phyloP scores from a whole-genome alignment of 2,888 invertebrate genomes.

The Chironomus tentans region DNA sequence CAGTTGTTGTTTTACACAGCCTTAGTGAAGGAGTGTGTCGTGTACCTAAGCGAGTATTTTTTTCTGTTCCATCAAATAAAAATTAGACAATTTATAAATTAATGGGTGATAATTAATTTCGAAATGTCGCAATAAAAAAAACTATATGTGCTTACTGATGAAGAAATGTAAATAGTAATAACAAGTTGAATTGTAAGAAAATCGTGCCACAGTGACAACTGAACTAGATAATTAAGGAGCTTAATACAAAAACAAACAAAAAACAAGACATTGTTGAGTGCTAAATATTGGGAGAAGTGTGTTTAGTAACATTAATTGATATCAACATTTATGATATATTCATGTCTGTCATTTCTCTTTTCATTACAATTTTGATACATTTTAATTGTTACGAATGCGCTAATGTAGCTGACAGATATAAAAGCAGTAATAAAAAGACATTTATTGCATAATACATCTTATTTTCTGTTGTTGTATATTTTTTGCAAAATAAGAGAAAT shows the following conservation, averaged over 20 bases:
- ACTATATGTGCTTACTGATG: neutral
- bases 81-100: neutral
- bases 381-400: neutral
- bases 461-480: too few relatives aligned
- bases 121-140: neutral
- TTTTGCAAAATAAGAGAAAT: too few relatives aligned
- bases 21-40: slow-evolving; percentile 18
- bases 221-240: neutral
- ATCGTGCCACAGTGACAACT: neutral
- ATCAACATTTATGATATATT: neutral
- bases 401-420: neutral
- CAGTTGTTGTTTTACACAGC: slow-evolving; percentile 18
- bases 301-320: neutral
- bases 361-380: neutral
- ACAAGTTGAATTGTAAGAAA: neutral
- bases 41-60: neutral
- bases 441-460: neutral
- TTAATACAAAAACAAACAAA: neutral
- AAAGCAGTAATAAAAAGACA: neutral
- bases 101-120: neutral
- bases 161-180: neutral
- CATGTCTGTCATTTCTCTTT: neutral
- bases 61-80: neutral
- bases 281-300: neutral
- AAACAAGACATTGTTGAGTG: neutral